Evolutionary conservation across 2,797 vertebrate species (phyloP).

Genomic region (Gephyroberyx darwinii): DNA sequence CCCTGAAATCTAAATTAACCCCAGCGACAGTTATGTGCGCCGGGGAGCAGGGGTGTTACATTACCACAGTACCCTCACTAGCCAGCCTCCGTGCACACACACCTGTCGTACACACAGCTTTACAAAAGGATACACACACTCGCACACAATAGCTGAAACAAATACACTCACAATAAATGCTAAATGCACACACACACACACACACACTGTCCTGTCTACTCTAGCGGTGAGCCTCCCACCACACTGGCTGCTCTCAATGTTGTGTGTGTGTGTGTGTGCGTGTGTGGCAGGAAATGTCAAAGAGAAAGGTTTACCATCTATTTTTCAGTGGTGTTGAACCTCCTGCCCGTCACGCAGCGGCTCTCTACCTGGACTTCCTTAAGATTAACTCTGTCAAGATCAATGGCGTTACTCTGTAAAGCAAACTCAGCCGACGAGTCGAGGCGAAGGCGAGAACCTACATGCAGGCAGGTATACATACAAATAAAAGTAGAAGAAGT

Average conservation of each 20-base stretch:
- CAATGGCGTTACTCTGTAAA: constrained; percentile 58
- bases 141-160: constrained; percentile 44
- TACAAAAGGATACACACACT: constrained; percentile 61
- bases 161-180: constrained; percentile 25
- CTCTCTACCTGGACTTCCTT: constrained; percentile 55
- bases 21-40: constrained; percentile 77
- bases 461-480: neutral
- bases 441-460: constrained; percentile 20
- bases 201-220: constrained; percentile 31
- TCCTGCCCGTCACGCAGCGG: constrained; percentile 63
- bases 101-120: constrained; percentile 68
- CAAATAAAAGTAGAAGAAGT: neutral
- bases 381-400: constrained; percentile 62
- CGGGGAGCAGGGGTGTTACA: constrained; percentile 71
- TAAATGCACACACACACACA: constrained; percentile 13
- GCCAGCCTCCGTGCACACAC: constrained; percentile 55
- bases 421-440: constrained; percentile 43
- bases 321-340: constrained; percentile 75
- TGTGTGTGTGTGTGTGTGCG: constrained; percentile 39
- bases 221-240: constrained; percentile 38
- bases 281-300: constrained; percentile 73
- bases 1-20: constrained; percentile 83
- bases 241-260: constrained; percentile 59
- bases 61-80: constrained; percentile 69
- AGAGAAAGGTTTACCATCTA: constrained; percentile 72